These are phyloP conservation scores for Pyrrhosoma nymphula DNA, from an alignment of 2,888 invertebrate species.

Conservation along the genomic window DNA sequence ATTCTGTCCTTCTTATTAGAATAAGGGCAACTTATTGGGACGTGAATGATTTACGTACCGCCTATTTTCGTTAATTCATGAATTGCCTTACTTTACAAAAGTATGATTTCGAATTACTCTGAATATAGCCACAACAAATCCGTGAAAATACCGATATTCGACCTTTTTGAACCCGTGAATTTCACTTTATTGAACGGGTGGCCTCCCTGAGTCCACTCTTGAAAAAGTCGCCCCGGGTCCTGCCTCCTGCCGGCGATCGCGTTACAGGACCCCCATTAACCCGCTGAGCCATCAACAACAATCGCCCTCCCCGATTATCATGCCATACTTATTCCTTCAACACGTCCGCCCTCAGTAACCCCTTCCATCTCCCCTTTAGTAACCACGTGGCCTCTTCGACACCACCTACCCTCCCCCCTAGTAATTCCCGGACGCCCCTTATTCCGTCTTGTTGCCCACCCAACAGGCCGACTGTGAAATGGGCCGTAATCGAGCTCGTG, in stretches of 20 bases:
- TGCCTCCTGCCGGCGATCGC: neutral
- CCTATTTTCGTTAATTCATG: too few species aligned
- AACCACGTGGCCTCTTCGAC: too few species aligned
- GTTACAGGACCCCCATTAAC: neutral
- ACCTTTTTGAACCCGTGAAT: too few species aligned
- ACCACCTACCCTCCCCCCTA: neutral
- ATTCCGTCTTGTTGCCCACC: neutral
- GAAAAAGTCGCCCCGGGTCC: neutral
- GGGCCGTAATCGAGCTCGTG: slow-evolving; percentile 31
- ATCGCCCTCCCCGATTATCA: neutral
- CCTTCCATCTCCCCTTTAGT: neutral
- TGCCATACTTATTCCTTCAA: neutral
- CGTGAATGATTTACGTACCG: too few species aligned
- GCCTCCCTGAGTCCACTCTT: too few species aligned
- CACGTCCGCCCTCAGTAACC: neutral
- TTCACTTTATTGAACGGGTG: too few species aligned
- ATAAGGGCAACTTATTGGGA: too few species aligned
- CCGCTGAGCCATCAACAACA: neutral
- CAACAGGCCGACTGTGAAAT: slow-evolving; percentile 52
- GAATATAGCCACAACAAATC: too few species aligned
- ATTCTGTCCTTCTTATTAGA: too few species aligned
- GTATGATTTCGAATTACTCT: too few species aligned
- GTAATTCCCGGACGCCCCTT: neutral
- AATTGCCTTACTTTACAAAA: too few species aligned
- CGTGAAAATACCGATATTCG: too few species aligned